Percentiles rank a stretch among this genome's conserved stretches.
Conservation (phyloP, 2,888 invertebrate genomes). For the Caradrina clavipalpis region DNA sequence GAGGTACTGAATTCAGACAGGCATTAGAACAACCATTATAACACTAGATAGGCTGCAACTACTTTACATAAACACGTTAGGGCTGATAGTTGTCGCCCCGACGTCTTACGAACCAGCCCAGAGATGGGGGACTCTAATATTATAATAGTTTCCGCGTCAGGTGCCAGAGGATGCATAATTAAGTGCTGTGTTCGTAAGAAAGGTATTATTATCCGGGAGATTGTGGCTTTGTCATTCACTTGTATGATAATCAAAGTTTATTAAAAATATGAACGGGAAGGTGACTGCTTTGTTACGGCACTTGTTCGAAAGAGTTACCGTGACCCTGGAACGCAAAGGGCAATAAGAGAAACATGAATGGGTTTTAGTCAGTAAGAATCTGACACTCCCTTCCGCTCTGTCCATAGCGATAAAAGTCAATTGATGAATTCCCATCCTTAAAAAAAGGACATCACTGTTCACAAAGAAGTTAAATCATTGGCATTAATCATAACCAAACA, state of each 20-base stretch:
- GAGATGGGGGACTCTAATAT: conserved; percentile 65
- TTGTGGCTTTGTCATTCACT: not conserved
- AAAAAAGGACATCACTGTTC: too few species aligned
- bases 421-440: too few species aligned
- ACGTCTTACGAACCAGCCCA: conserved; percentile 59
- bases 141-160: conserved; percentile 74
- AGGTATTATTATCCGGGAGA: conserved; percentile 15
- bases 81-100: conserved; percentile 65
- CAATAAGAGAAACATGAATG: too few species aligned
- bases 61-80: conserved; percentile 78
- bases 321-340: too few species aligned
- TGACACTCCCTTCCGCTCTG: too few species aligned
- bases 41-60: conserved; percentile 60
- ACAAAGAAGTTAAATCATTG: too few species aligned
- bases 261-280: not conserved
- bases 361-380: too few species aligned
- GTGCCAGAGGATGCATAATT: conserved; percentile 72
- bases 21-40: conserved; percentile 51
- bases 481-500: too few species aligned
- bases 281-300: too few species aligned
- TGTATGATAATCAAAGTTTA: not conserved
- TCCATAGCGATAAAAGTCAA: too few species aligned
- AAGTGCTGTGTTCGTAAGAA: conserved; percentile 52
- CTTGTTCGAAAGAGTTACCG: too few species aligned
- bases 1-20: conserved; percentile 15